A percentile compares a stretch with the other conserved stretches of the same genome.
Evolutionary conservation across 2,888 invertebrate genomes (phyloP).

Genomic region (Trichopoda pennipes): DNA sequence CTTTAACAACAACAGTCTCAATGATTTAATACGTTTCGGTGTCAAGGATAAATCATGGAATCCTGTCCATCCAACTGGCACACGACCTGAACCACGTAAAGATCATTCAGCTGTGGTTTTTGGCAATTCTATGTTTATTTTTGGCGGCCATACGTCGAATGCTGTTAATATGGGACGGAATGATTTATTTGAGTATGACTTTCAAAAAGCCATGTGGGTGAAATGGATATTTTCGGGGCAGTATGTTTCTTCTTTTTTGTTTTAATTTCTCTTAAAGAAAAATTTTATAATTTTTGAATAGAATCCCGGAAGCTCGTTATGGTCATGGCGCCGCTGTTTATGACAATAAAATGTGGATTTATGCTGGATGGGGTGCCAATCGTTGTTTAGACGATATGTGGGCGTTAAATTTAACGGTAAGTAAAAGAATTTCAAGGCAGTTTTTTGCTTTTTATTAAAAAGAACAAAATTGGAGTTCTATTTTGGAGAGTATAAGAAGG

Average conservation of each 20-base stretch:
- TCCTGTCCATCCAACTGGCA: slow-evolving; percentile 91
- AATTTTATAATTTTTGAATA: slow-evolving; percentile 73
- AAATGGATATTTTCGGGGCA: slow-evolving; percentile 95
- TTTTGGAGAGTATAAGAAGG: too few species aligned
- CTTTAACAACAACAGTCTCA: slow-evolving; percentile 97
- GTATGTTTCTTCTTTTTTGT: slow-evolving; percentile 82
- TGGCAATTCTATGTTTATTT: slow-evolving; percentile 95
- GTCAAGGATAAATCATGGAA: slow-evolving; percentile 97
- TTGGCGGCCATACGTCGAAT: slow-evolving; percentile 98
- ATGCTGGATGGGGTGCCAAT: slow-evolving; percentile 98
- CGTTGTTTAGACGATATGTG: slow-evolving; percentile 98
- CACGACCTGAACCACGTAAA: slow-evolving; percentile 94
- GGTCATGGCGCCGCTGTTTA: slow-evolving; percentile 97
- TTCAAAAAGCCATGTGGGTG: slow-evolving; percentile 95
- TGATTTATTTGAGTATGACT: slow-evolving; percentile 96
- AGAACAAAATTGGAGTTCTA: too few species aligned
- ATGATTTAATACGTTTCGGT: slow-evolving; percentile 95
- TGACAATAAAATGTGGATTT: slow-evolving; percentile 96
- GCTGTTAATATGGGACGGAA: slow-evolving; percentile 97
- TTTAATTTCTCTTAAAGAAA: too few species aligned
- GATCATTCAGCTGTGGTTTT: slow-evolving; percentile 96
- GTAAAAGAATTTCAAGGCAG: slow-evolving; percentile 12
- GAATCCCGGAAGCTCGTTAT: slow-evolving; percentile 92
- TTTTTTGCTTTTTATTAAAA: too few species aligned
- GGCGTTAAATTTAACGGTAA: slow-evolving; percentile 88